A percentile compares a stretch with the other conserved stretches of the same genome.
These are phyloP conservation scores for Prenolepis imparis DNA, from an alignment of 2,888 invertebrate species.

Conservation along the genomic window DNA sequence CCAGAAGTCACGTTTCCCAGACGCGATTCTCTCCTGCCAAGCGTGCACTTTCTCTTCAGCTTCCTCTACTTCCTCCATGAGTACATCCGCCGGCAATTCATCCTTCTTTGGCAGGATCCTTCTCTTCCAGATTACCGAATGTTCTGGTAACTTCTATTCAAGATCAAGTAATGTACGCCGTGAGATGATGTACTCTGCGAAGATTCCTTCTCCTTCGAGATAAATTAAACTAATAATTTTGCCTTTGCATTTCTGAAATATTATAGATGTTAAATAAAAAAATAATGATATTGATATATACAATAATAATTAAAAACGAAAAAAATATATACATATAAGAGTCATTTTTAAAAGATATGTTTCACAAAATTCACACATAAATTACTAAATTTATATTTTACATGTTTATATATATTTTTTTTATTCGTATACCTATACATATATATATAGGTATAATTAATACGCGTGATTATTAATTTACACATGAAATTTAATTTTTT, in stretches of 20 bases:
- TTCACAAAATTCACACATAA: neutral
- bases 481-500: no score
- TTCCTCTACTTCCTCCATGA: constrained; percentile 32
- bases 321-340: neutral
- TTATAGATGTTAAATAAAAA: neutral
- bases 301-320: neutral
- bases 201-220: neutral
- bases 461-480: no score
- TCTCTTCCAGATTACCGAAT: neutral
- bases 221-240: neutral
- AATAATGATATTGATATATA: neutral
- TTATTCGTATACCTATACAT: no score
- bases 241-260: constrained; percentile 4
- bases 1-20: constrained; percentile 32
- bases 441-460: no score
- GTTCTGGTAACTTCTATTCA: constrained; percentile 27
- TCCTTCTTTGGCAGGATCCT: constrained; percentile 42
- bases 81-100: constrained; percentile 51
- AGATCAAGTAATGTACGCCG: constrained; percentile 28
- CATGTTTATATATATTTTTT: no score
- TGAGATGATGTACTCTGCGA: neutral
- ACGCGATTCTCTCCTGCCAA: constrained; percentile 53
- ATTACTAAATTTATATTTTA: neutral
- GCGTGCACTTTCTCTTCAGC: constrained; percentile 56
- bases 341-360: neutral